Conservation (phyloP, 2,888 invertebrate genomes). For the Liposcelis brunnea region DNA sequence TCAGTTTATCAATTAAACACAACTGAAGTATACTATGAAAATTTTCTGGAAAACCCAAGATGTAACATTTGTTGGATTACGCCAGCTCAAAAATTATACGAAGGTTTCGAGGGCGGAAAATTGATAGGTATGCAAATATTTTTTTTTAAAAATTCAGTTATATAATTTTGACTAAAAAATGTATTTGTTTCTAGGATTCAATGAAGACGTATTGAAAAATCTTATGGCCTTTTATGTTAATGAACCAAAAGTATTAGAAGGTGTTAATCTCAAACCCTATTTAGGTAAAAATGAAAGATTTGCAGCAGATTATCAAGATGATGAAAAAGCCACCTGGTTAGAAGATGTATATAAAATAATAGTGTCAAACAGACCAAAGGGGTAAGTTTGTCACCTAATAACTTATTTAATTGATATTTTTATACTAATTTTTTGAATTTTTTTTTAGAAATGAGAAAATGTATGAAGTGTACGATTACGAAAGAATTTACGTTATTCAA, state of each 20-base stretch:
- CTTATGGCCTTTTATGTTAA: conserved; percentile 60
- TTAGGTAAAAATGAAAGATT: conserved; percentile 38
- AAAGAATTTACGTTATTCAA: conserved; percentile 57
- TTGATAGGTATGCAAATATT: conserved; percentile 26
- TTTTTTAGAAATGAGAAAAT: conserved; percentile 20
- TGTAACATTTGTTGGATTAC: conserved; percentile 68
- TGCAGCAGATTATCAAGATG: conserved; percentile 49
- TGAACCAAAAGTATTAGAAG: conserved; percentile 39
- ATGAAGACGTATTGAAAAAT: conserved; percentile 19
- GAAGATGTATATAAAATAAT: conserved; percentile 51
- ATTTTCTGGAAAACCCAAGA: conserved; percentile 43
- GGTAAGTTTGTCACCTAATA: conserved; percentile 23
- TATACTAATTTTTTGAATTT: neutral
- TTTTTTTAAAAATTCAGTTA: conserved; percentile 1
- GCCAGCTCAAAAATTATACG: conserved; percentile 51
- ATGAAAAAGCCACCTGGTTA: conserved; percentile 45
- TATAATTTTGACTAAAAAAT: neutral
- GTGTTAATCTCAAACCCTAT: conserved; percentile 54
- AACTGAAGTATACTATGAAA: conserved; percentile 40
- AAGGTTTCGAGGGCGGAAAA: conserved; percentile 46
- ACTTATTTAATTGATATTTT: neutral
- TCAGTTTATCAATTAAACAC: conserved; percentile 89
- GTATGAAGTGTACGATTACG: conserved; percentile 67
- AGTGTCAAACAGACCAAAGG: conserved; percentile 45
- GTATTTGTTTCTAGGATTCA: conserved; percentile 9